A percentile compares a stretch with the other conserved stretches of the same genome.
phyloP scores from a whole-genome alignment of 2,888 invertebrate species.

The Cenopis cana region DNA sequence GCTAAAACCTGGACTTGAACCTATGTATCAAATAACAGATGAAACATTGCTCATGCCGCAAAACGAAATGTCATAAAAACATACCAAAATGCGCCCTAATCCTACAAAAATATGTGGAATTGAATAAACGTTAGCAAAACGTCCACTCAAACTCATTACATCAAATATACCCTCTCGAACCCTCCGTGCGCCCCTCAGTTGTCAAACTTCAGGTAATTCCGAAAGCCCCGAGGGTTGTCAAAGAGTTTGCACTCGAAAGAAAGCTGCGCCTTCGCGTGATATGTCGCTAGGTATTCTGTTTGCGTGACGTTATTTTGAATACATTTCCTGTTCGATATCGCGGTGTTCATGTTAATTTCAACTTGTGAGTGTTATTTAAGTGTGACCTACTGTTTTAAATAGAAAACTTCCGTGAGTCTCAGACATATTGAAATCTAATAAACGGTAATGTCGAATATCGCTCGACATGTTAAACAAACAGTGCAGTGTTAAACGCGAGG shows the following conservation, averaged over 20 bases:
- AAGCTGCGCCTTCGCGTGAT: conserved; percentile 14
- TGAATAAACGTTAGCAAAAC: conserved; percentile 7
- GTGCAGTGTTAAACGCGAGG: no score
- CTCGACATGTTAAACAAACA: no score
- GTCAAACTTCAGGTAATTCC: conserved; percentile 40
- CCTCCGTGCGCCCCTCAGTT: conserved; percentile 11
- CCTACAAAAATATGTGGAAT: not conserved
- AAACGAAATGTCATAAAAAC: not conserved
- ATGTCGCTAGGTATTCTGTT: conserved; percentile 11
- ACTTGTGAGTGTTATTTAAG: no score
- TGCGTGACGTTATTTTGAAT: conserved; percentile 15
- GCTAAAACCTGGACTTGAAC: no score
- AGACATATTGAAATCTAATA: no score
- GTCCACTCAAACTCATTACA: conserved; percentile 21
- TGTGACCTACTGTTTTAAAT: no score
- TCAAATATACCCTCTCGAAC: conserved; percentile 14
- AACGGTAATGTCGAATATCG: no score
- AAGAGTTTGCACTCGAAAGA: conserved; percentile 15
- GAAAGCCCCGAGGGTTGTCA: conserved; percentile 14
- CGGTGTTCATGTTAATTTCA: not conserved
- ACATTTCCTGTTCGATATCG: not conserved
- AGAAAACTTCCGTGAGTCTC: no score
- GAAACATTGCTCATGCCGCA: no score
- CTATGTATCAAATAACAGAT: no score
- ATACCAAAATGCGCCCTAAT: not conserved